These are phyloP conservation scores for Brienomyrus brachyistius DNA, from an alignment of 2,113 vertebrate genomes.

Conservation along the genomic window DNA sequence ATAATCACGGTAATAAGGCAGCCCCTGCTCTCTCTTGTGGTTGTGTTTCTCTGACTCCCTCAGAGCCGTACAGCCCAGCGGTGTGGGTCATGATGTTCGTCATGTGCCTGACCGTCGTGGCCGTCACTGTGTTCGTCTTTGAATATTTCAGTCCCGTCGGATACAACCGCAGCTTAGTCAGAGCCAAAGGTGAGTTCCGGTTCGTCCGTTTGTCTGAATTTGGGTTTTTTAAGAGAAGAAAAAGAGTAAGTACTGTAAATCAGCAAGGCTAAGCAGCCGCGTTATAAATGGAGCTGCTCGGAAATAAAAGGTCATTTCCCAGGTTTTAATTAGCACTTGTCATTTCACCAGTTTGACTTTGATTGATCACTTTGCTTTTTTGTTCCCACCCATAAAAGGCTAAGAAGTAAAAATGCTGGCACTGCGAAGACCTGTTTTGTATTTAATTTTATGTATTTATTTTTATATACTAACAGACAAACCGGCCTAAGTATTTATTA, in stretches of 20 bases:
- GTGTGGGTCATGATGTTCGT: slow-evolving; percentile 97
- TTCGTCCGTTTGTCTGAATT: not conserved
- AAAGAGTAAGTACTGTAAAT: not conserved
- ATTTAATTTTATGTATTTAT: not conserved
- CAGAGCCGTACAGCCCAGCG: slow-evolving; percentile 72
- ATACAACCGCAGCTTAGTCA: slow-evolving; percentile 88
- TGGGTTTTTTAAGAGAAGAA: not conserved
- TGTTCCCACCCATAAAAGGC: slow-evolving; percentile 36
- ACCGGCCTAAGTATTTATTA: not conserved
- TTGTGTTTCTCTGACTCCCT: slow-evolving; percentile 10
- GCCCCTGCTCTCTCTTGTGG: not conserved
- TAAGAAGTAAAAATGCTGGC: not conserved
- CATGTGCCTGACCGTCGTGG: slow-evolving; percentile 96
- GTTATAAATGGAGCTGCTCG: slow-evolving; percentile 39
- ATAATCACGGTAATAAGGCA: not conserved
- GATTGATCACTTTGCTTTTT: slow-evolving; percentile 50
- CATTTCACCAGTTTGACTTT: slow-evolving; percentile 52
- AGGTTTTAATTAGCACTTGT: slow-evolving; percentile 59
- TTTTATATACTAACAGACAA: not conserved
- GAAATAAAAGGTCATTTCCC: slow-evolving; percentile 61
- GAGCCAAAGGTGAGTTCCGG: slow-evolving; percentile 77
- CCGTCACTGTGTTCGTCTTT: slow-evolving; percentile 87
- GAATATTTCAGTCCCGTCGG: slow-evolving; percentile 94
- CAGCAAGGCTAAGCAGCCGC: slow-evolving; percentile 48
- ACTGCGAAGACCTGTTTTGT: not conserved